These are phyloP conservation scores for Valencia hispanica DNA, from an alignment of 2,797 vertebrate genomes.

Conservation along the genomic window DNA sequence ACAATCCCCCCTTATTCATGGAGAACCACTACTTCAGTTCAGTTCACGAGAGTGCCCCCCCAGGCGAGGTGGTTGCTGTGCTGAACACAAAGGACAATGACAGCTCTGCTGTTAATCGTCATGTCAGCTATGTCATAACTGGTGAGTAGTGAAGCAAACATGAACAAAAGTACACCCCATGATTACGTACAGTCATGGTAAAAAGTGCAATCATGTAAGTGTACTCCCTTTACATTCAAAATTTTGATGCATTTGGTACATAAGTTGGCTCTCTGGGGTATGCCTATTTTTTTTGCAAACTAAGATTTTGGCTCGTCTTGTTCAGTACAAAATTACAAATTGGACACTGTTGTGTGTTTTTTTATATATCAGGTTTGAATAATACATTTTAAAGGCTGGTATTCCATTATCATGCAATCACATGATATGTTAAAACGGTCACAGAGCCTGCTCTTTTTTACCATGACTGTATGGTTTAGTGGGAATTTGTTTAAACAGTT, in stretches of 20 bases:
- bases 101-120: slow-evolving; percentile 89
- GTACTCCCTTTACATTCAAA: neutral
- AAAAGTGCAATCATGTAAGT: neutral
- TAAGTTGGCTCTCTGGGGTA: neutral
- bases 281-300: neutral
- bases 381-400: neutral
- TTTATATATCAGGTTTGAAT: neutral
- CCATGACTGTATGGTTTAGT: neutral
- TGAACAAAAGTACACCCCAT: neutral
- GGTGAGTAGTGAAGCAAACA: slow-evolving; percentile 76
- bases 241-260: neutral
- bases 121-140: slow-evolving; percentile 98
- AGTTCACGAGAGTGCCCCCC: slow-evolving; percentile 92
- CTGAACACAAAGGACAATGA: slow-evolving; percentile 94
- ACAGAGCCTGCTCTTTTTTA: neutral
- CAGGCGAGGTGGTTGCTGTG: slow-evolving; percentile 94
- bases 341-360: neutral
- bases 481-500: neutral
- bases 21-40: slow-evolving; percentile 88
- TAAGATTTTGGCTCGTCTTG: neutral
- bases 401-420: neutral
- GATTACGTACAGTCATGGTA: neutral
- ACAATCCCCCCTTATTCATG: slow-evolving; percentile 90
- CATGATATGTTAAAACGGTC: neutral
- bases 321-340: neutral